Conservation (phyloP, 2,797 vertebrate genomes). For the Propithecus perrieri region DNA sequence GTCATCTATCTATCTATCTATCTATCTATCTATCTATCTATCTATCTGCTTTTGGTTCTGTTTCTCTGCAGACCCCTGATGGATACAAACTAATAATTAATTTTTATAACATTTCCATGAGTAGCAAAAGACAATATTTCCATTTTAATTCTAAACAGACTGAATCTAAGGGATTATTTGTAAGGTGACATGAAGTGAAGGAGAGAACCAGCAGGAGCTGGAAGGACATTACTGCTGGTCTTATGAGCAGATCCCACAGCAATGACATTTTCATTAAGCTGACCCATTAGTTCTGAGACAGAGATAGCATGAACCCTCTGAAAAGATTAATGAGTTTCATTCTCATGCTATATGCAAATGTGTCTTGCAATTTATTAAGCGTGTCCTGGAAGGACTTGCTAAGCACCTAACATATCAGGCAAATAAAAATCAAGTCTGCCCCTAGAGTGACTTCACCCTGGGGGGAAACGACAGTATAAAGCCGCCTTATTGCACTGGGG, state of each 20-base stretch:
- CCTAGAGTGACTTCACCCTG: conserved; percentile 39
- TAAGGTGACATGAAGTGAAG: not conserved
- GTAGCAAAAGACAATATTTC: not conserved
- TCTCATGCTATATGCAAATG: not conserved
- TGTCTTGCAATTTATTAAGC: conserved; percentile 21
- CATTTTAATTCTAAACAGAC: not conserved
- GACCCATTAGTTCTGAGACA: not conserved
- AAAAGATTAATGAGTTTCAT: conserved; percentile 30
- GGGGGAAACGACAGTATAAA: conserved; percentile 38
- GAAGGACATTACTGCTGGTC: not conserved
- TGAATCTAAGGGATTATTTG: not conserved
- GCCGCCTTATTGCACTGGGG: not conserved
- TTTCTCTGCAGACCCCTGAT: not conserved
- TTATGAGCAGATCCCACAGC: not conserved
- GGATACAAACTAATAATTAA: not conserved
- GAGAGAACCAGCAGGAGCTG: not conserved
- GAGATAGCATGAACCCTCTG: not conserved
- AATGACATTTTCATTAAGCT: not conserved
- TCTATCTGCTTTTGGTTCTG: not conserved
- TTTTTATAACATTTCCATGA: not conserved
- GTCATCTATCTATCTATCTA: not conserved
- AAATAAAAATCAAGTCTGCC: conserved; percentile 24
- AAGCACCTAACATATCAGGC: conserved; percentile 34
- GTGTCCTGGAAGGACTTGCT: conserved; percentile 67
- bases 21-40: not conserved